Evolutionary conservation across 30 jellyfish, hydroid and myxozoan species (phyloP), one percentile per base, ranked within the genome.

Genomic region (Haliclystus octoradiatus): DNA sequence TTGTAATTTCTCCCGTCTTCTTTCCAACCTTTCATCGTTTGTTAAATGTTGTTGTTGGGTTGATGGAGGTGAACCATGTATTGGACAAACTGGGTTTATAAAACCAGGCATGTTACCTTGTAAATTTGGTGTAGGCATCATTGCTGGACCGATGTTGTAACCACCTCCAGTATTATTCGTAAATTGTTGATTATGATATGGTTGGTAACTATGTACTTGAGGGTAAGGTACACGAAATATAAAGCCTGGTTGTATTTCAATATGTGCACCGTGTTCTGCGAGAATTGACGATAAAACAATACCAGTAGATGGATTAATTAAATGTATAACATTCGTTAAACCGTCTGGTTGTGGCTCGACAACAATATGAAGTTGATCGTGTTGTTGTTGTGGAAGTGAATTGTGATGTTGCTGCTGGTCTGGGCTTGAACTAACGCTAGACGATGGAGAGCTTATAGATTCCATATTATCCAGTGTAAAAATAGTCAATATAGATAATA

Each of bases 281-380:
- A 79, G 28, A 33, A 73, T 72, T n/a, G 95, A 84, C 25, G 95
- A 72, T 28, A 82, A 64, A 22, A 82, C 70, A 47, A 79, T 92
- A 40, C 98, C 98, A 76, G 74, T 90, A 3, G 92, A 57, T 1
- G 98, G 95, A 52, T 88, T 82, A 2, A 90, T 84, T 49, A 88
- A 65, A 72, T 85, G 95, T 14, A 90, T 82, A 76, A 79, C 40
- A 50, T 90, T 90, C 79, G 93, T 76, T 3, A 66, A 83, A 0
- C 98, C 98, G 71, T 90, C 95, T n/a, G 87, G 80, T 60, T 80
- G 95, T 14, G 98, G 98, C 50, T 90, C 98, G 40, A 90, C 95
- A 14, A 90, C 46, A 53, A 90, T 82, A 35, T 90, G 95, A 50
- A 82, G 57, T 7, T 81, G 68, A 22, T 90, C 95, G 49, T 90